Conservation (phyloP, 2,888 invertebrate genomes). For the Dasypogon diadema region DNA sequence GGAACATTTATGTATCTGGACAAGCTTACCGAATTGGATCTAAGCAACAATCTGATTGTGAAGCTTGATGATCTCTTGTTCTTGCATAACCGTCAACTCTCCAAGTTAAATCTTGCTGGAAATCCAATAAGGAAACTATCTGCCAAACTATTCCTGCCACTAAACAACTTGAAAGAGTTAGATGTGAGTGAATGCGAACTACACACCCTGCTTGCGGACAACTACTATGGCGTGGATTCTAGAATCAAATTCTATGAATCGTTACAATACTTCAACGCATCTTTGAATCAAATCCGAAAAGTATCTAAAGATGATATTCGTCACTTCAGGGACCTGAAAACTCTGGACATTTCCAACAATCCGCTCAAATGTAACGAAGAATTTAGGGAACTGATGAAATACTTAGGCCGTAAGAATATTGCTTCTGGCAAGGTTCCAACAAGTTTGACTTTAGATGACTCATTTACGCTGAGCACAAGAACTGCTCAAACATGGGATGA, state of each 20-base stretch:
- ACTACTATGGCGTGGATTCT: constrained; percentile 65
- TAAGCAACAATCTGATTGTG: constrained; percentile 78
- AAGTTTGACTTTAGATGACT: constrained; percentile 60
- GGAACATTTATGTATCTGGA: constrained; percentile 72
- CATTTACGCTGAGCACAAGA: constrained; percentile 38
- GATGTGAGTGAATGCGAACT: constrained; percentile 80
- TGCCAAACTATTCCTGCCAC: constrained; percentile 75
- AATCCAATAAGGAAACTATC: constrained; percentile 78
- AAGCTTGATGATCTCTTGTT: constrained; percentile 75
- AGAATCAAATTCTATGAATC: constrained; percentile 70
- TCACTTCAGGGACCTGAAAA: constrained; percentile 67
- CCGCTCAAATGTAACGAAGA: constrained; percentile 77
- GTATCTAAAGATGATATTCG: constrained; percentile 63
- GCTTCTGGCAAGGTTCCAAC: constrained; percentile 61
- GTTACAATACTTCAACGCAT: constrained; percentile 72
- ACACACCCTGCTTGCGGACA: constrained; percentile 75
- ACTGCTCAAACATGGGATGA: constrained; percentile 63
- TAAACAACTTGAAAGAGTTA: constrained; percentile 74
- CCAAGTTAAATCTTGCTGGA: constrained; percentile 75
- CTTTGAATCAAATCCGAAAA: constrained; percentile 64
- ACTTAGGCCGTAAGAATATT: constrained; percentile 63
- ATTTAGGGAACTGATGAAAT: constrained; percentile 75
- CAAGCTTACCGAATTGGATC: constrained; percentile 77
- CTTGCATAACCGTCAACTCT: constrained; percentile 75
- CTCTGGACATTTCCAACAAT: constrained; percentile 73